A percentile compares a stretch with the other conserved stretches of the same genome.
Evolutionary conservation across 2,888 invertebrate genomes (phyloP).

Genomic region (Sthenelais limicola): DNA sequence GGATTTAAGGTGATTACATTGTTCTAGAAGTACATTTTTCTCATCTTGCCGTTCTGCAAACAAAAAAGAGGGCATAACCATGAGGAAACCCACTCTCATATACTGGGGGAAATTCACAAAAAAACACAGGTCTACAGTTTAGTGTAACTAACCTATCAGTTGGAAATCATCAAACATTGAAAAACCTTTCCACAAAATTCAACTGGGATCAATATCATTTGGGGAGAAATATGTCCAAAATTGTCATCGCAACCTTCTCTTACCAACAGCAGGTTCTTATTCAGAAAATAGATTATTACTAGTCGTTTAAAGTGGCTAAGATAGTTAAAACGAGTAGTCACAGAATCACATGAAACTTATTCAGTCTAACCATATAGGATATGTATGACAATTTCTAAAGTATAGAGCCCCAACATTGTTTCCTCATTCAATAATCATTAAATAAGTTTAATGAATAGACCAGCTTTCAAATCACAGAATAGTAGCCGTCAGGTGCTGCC

Average conservation of each 20-base stretch:
- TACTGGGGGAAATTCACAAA: not conserved
- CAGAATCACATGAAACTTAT: too few relatives aligned
- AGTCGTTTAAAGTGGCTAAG: too few relatives aligned
- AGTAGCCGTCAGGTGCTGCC: too few relatives aligned
- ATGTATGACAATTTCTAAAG: too few relatives aligned
- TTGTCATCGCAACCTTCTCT: not conserved
- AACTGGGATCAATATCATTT: not conserved
- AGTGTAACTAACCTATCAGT: not conserved
- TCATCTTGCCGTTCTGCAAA: constrained; percentile 65
- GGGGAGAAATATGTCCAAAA: not conserved
- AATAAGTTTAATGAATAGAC: too few relatives aligned
- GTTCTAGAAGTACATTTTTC: constrained; percentile 58
- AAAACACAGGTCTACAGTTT: not conserved
- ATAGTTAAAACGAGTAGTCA: too few relatives aligned
- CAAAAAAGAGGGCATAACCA: not conserved
- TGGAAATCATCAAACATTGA: not conserved
- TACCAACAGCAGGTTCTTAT: not conserved
- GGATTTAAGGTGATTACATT: constrained; percentile 57
- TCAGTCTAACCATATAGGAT: too few relatives aligned
- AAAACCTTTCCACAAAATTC: not conserved
- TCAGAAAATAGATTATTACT: too few relatives aligned
- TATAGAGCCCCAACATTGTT: too few relatives aligned
- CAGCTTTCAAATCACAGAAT: too few relatives aligned
- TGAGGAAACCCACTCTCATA: not conserved
- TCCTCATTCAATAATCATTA: too few relatives aligned